Conservation (phyloP, 1,140 invertebrate genomes). For the Calliopsis andreniformis region DNA sequence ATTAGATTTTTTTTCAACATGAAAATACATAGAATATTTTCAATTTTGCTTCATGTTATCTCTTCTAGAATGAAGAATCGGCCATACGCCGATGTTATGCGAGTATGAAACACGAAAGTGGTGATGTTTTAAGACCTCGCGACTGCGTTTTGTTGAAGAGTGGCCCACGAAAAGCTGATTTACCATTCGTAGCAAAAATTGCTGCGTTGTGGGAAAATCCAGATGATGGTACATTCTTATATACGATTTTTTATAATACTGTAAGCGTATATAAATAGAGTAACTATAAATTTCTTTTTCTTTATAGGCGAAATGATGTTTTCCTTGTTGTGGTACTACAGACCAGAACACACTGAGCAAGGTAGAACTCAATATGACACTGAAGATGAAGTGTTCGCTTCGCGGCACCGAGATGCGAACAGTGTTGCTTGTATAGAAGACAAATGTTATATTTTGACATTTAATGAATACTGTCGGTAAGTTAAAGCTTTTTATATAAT, state of each 20-base stretch:
- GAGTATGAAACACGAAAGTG: slow-evolving; percentile 92
- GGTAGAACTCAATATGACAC: slow-evolving; percentile 90
- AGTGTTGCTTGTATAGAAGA: slow-evolving; percentile 99
- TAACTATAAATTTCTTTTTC: slow-evolving; percentile 8
- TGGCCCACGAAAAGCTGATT: slow-evolving; percentile 90
- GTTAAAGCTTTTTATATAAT: slow-evolving; percentile 27
- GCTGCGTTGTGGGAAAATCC: slow-evolving; percentile 97
- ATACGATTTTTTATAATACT: not conserved
- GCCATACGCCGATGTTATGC: slow-evolving; percentile 91
- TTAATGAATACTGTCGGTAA: slow-evolving; percentile 98
- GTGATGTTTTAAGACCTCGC: slow-evolving; percentile 91
- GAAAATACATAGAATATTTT: too few species aligned
- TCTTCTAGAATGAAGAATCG: slow-evolving; percentile 89
- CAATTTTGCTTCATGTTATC: slow-evolving; percentile 15
- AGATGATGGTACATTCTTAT: slow-evolving; percentile 88
- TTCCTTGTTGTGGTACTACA: slow-evolving; percentile 97
- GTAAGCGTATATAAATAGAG: not conserved
- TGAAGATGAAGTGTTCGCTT: slow-evolving; percentile 96
- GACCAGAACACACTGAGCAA: slow-evolving; percentile 97
- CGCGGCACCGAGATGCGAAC: slow-evolving; percentile 95
- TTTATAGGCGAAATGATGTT: slow-evolving; percentile 97
- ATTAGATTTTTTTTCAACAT: not conserved
- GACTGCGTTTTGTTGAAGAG: slow-evolving; percentile 96
- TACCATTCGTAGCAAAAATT: slow-evolving; percentile 97
- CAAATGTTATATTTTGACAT: slow-evolving; percentile 98